Conservation (phyloP, 2,113 vertebrate species). For the Neodon shergylaensis region DNA sequence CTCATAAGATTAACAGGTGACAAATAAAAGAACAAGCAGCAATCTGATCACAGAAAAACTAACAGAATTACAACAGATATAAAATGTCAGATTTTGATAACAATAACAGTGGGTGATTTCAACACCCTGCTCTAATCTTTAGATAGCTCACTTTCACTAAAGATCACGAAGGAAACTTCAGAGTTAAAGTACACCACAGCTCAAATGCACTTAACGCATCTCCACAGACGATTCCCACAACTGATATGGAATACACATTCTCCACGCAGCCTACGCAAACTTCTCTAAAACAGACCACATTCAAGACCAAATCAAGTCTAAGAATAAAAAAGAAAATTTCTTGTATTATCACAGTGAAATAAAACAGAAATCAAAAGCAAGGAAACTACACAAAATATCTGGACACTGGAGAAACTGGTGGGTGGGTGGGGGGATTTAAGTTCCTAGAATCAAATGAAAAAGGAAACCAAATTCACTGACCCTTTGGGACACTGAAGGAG, state of each 20-base stretch:
- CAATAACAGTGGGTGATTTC: background rate
- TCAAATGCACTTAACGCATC: background rate
- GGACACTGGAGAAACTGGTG: background rate
- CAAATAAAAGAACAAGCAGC: background rate
- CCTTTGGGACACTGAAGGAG: no score
- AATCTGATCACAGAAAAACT: background rate
- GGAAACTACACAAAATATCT: no score
- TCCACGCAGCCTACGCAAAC: no score
- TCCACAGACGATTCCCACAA: background rate
- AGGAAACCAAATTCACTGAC: background rate
- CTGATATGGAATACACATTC: background rate
- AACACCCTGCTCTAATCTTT: background rate
- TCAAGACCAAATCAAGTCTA: background rate
- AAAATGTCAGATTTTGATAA: background rate
- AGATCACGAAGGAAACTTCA: background rate
- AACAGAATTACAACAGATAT: background rate
- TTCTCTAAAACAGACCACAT: background rate
- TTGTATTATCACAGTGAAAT: background rate
- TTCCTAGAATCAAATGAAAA: background rate
- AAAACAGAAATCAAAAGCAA: background rate
- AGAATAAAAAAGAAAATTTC: background rate
- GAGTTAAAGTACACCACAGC: background rate
- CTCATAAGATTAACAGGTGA: background rate
- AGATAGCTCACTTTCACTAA: background rate
- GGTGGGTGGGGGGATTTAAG: background rate